phyloP scores from a whole-genome alignment of 2,113 vertebrate genomes.

The Asarcornis scutulata region DNA sequence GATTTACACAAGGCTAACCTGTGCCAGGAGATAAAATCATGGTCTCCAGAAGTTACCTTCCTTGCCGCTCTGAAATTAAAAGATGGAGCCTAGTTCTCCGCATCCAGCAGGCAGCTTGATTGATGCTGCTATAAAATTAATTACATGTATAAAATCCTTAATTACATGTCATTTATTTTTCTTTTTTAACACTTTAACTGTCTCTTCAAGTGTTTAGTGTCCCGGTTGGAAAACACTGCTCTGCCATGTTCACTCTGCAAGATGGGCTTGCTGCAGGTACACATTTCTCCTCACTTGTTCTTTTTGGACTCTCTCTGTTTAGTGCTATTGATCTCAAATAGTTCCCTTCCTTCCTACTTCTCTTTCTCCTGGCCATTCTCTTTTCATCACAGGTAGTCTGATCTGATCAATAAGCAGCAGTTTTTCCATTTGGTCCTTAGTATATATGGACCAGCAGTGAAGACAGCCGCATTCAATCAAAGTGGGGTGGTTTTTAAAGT shows the following conservation, averaged over 20 bases:
- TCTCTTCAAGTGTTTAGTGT: not conserved
- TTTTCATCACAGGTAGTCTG: not conserved
- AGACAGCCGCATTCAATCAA: not conserved
- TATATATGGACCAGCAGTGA: not conserved
- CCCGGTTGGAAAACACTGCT: not conserved
- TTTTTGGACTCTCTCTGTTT: not conserved
- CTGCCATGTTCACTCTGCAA: not conserved
- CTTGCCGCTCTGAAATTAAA: not conserved
- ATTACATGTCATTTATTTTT: too few species aligned
- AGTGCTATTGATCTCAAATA: not conserved
- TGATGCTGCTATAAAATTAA: not conserved
- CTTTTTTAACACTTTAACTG: not conserved
- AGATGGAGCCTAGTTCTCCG: not conserved
- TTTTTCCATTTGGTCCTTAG: not conserved
- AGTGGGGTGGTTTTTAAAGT: not conserved
- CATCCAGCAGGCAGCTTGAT: not conserved
- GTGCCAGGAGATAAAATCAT: slow-evolving; percentile 32
- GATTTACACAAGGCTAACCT: slow-evolving; percentile 9
- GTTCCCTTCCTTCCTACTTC: not conserved
- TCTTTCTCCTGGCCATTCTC: not conserved
- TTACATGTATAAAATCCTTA: not conserved
- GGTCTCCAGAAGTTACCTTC: not conserved
- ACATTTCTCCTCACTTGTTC: not conserved
- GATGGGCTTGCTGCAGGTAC: not conserved
- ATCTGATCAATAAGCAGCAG: not conserved